These are phyloP conservation scores for Smittia sp. DNA, from an alignment of 2,888 invertebrate species.

Conservation along the genomic window DNA sequence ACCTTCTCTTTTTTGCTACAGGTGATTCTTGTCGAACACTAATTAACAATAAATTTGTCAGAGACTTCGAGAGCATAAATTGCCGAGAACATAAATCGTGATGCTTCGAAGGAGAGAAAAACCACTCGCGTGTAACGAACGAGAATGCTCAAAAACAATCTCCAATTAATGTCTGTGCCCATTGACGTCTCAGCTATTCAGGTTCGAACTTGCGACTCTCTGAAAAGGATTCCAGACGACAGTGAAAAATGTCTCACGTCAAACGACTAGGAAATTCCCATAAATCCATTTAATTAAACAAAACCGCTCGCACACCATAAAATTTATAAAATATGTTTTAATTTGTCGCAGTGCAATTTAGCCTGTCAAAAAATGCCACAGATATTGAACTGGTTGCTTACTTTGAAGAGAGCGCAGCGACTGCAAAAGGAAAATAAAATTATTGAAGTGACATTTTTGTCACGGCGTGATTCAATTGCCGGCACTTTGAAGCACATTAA, in stretches of 20 bases:
- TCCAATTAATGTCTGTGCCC: no score
- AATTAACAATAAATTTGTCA: conserved; percentile 4
- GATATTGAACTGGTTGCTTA: not conserved
- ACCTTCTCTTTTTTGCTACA: not conserved
- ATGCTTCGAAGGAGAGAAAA: no score
- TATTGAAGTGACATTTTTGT: conserved; percentile 27
- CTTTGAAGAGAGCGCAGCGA: not conserved
- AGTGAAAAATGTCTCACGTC: no score
- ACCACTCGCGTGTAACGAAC: no score
- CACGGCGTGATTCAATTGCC: conserved; percentile 36
- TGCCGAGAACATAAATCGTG: no score
- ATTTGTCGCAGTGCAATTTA: conserved; percentile 16
- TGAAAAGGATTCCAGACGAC: no score
- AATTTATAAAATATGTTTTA: conserved; percentile 31
- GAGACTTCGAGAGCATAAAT: not conserved
- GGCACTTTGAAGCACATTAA: conserved; percentile 9
- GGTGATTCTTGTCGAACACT: not conserved
- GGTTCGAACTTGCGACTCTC: no score
- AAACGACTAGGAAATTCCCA: no score
- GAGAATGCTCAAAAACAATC: no score
- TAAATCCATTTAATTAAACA: no score
- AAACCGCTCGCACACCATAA: no score
- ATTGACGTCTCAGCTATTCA: no score
- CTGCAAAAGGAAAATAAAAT: not conserved
- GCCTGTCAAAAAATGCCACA: not conserved